These are phyloP conservation scores for Apteryx mantelli DNA, from an alignment of 2,113 vertebrate genomes.

Conservation along the genomic window DNA sequence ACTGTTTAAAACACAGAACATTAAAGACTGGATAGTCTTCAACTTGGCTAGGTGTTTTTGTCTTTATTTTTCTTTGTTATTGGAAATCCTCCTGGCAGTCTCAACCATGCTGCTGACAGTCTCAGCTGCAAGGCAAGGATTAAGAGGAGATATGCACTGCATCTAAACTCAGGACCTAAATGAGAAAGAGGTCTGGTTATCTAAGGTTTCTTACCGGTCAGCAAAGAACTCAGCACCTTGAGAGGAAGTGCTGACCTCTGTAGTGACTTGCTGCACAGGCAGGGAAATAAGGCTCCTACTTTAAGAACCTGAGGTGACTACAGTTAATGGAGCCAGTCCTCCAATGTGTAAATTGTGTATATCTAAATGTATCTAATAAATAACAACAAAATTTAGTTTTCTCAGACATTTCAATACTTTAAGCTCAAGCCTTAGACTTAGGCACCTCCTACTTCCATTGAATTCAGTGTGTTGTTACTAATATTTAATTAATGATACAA, in stretches of 20 bases:
- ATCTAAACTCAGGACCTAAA: not conserved
- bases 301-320: not conserved
- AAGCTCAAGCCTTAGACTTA: not conserved
- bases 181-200: not conserved
- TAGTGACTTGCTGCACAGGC: not conserved
- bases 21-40: not conserved
- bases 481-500: not conserved
- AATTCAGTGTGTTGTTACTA: not conserved
- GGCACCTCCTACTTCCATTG: not conserved
- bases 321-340: not conserved
- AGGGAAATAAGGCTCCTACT: not conserved
- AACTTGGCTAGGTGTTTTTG: not conserved
- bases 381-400: not conserved
- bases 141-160: not conserved
- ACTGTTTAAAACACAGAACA: not conserved
- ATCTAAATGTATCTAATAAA: not conserved
- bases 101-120: not conserved
- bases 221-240: not conserved
- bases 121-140: not conserved
- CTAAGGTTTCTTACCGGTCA: not conserved
- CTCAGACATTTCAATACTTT: not conserved
- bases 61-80: not conserved
- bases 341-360: no score
- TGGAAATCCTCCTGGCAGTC: not conserved
- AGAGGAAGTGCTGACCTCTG: not conserved